Evolutionary conservation across 2,797 vertebrate species (phyloP), one percentile per base, ranked within the genome.

Genomic region (Aplochiton taeniatus): DNA sequence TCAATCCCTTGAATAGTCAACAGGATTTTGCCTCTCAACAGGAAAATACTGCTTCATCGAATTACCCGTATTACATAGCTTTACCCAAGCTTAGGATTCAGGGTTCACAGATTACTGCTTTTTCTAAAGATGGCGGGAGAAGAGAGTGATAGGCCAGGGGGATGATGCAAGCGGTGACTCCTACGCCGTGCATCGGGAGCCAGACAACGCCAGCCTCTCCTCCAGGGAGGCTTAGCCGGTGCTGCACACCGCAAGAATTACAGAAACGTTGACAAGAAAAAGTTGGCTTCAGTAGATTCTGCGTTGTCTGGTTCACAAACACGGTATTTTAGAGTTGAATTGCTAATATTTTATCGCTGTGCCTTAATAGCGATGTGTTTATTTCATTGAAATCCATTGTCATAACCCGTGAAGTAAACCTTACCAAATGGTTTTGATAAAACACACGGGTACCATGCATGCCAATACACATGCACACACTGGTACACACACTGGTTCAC

Each of bases 11-110:
- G 89, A 91, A 91, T 90, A 89, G 91, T 90, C 90, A 89, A 92
- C 90, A 92, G 89, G 90, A 91, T 91, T 93, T 90, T 73, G 83
- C 84, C 85, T 89, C 90, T 91, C 83, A 87, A 87, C 88, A 87
- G 86, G 87, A 90, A 92, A 90, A 92, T 88, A 90, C 86, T 87
- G 82, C 89, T 91, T 92, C 87, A 90, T 91, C 87, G 87, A 90
- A 90, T 92, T 92, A 91, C 83, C 84, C 84, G 91, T 90, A 91
- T 93, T 93, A 93, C 92, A 91, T 88, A 88, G 90, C 89, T 91
- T 91, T 89, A 90, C 83, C 86, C 80, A 80, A 89, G 90, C 88
- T 93, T 90, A 89, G 89, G 90, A 91, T 91, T 93, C 91, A 90
- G 81, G 88, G 88, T 91, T 89, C 88, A 89, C 86, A 90, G 90